Evolutionary conservation across 2,888 invertebrate species (phyloP), one percentile per base, ranked within the genome.

Genomic region (Drosophila dives): DNA sequence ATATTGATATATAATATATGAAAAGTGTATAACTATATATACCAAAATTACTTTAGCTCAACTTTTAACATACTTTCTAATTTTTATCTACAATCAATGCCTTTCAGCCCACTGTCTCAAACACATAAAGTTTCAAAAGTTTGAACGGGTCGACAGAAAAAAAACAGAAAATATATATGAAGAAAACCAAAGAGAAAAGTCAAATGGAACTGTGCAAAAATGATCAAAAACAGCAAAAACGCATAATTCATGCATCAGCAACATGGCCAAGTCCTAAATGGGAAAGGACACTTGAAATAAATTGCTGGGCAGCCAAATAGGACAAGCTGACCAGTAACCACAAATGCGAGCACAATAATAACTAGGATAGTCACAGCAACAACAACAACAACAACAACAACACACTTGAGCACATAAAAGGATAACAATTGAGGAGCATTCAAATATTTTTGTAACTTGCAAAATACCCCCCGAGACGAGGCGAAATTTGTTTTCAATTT

Each of bases 401-500:
- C 72, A 77, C 76, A 83, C 75, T 79, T 79, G 69, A 80, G 66
- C 66, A 66, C 63, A 76, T 70, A 76, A 82, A 82, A 71, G 84
- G 87, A 85, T 82, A 86, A 81, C 80, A 81, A 78, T 78, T 83
- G 86, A 62, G 68, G 64, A 71, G 71, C 63, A 69, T 60, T 60
- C 64, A 75, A 64, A 75, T 72, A 80, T 85, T 82, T 74, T 82
- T 85, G 78, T 77, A 80, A 71, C 87, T 81, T 77, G 63, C 77
- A 54, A 69, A 69, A 63, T 29, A 32, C 33, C 36, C 33, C 51
- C 36, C 42, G 42, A 64, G 48, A 11, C 29, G 20, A 64, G 69
- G 58, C 42, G 48, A 83, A 91, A 91, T 92, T 91, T 89, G 90
- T 88, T 90, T 91, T 83, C 87, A 89, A 91, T 90, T 88, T 60